Percentiles rank a stretch among this genome's conserved stretches.
phyloP scores from a whole-genome alignment of 2,113 vertebrate species.

The Crotophaga sulcirostris region DNA sequence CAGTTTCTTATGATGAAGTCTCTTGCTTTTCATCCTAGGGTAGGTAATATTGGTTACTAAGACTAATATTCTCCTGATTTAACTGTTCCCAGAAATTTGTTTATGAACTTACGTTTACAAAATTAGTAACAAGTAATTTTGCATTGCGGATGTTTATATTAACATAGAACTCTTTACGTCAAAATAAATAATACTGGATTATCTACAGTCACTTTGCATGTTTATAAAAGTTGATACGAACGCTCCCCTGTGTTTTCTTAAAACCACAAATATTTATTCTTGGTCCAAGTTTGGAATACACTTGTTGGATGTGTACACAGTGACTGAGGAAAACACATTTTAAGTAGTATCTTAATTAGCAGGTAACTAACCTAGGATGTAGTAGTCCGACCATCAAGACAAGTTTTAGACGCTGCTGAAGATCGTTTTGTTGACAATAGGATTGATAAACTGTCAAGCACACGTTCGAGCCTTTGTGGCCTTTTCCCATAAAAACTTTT shows the following conservation, averaged over 20 bases:
- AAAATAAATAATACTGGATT: conserved; percentile 23
- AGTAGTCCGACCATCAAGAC: not conserved
- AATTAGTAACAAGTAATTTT: not conserved
- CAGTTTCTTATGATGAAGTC: not conserved
- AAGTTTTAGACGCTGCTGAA: not conserved
- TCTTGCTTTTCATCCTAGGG: not conserved
- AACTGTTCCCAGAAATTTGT: not conserved
- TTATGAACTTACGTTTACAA: not conserved
- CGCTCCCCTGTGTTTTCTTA: not conserved
- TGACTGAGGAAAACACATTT: not conserved
- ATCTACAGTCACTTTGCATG: not conserved
- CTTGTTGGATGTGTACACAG: not conserved
- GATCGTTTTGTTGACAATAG: not conserved
- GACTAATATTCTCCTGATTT: not conserved
- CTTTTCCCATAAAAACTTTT: not conserved
- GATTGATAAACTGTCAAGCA: not conserved
- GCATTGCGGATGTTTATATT: not conserved
- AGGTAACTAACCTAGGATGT: not conserved
- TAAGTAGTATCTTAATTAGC: not conserved
- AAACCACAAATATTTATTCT: conserved; percentile 23
- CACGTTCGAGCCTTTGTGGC: not conserved
- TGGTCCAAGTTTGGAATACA: not conserved
- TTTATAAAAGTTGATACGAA: not conserved
- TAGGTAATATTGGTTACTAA: not conserved
- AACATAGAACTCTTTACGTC: not conserved